Percentiles rank a stretch among this genome's conserved stretches.
These are phyloP conservation scores for Phalangium opilio DNA, from an alignment of 2,888 invertebrate species.

Conservation along the genomic window DNA sequence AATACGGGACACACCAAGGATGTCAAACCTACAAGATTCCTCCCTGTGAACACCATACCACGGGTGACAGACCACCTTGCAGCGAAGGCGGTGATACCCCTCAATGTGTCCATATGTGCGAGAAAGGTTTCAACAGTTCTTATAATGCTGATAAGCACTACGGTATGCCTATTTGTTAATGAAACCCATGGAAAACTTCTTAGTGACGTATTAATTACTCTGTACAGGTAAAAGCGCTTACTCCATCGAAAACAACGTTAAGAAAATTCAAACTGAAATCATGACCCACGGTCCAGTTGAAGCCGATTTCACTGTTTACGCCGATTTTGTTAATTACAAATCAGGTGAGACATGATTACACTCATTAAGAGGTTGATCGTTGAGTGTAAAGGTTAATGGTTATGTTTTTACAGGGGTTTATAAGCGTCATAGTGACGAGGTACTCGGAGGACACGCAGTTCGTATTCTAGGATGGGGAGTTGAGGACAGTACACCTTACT, in stretches of 20 bases:
- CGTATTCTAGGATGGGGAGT: conserved; percentile 81
- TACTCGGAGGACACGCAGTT: conserved; percentile 71
- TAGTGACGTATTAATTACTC: background rate
- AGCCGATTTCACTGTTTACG: conserved; percentile 71
- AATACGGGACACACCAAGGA: conserved; percentile 56
- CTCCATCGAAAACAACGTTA: conserved; percentile 40
- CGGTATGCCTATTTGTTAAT: conserved; percentile 43
- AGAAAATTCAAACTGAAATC: conserved; percentile 65
- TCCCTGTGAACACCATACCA: conserved; percentile 80
- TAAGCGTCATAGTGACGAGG: conserved; percentile 53
- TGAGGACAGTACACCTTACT: conserved; percentile 59
- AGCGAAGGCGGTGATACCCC: conserved; percentile 56
- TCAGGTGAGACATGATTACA: conserved; percentile 51
- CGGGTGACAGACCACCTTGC: conserved; percentile 57
- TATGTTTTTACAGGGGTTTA: conserved; percentile 46
- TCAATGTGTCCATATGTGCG: conserved; percentile 53
- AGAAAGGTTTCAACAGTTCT: conserved; percentile 45
- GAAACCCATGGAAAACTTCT: too few species aligned
- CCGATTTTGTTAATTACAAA: conserved; percentile 69
- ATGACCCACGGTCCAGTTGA: conserved; percentile 75
- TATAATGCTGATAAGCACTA: conserved; percentile 60
- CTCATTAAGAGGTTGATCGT: too few species aligned
- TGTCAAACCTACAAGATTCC: conserved; percentile 72
- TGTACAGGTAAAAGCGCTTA: conserved; percentile 26
- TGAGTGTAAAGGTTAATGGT: too few species aligned